A percentile compares a stretch with the other conserved stretches of the same genome.
Evolutionary conservation across 37 sponge, comb jelly and placozoan genomes (phyloP).

Genomic region (Corticium candelabrum): DNA sequence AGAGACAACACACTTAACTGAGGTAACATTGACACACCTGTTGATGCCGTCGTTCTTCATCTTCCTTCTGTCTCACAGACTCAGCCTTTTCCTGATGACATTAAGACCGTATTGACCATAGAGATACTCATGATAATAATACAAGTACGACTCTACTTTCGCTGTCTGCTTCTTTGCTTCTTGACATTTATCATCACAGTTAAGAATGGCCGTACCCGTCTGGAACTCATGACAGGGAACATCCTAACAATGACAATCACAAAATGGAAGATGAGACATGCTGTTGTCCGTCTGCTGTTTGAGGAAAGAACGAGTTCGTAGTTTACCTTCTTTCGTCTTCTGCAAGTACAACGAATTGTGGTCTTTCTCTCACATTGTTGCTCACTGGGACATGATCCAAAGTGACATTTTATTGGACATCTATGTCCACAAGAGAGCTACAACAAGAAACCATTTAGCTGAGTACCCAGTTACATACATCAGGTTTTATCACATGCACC

Average conservation of each 20-base stretch:
- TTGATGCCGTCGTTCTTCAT: background rate
- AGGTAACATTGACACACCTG: no score
- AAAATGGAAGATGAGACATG: background rate
- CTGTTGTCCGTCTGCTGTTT: constrained; percentile 50
- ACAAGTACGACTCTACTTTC: background rate
- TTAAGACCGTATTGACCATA: background rate
- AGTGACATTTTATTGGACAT: constrained; percentile 54
- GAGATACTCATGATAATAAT: background rate
- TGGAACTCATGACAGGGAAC: background rate
- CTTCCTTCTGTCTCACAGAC: background rate
- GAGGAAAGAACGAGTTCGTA: constrained; percentile 49
- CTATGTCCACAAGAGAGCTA: constrained; percentile 74
- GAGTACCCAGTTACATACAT: no score
- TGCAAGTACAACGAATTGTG: constrained; percentile 59
- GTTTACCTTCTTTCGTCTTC: constrained; percentile 63
- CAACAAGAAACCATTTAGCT: no score
- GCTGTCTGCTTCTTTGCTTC: background rate
- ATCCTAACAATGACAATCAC: background rate
- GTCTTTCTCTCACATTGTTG: constrained; percentile 35
- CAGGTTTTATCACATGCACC: no score
- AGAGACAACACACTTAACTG: no score
- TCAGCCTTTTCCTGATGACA: background rate
- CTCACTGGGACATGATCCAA: constrained; percentile 35
- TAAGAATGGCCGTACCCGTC: background rate
- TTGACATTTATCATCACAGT: background rate